Evolutionary conservation across 1,140 invertebrate species (phyloP).

Genomic region (Bombus waltoni): DNA sequence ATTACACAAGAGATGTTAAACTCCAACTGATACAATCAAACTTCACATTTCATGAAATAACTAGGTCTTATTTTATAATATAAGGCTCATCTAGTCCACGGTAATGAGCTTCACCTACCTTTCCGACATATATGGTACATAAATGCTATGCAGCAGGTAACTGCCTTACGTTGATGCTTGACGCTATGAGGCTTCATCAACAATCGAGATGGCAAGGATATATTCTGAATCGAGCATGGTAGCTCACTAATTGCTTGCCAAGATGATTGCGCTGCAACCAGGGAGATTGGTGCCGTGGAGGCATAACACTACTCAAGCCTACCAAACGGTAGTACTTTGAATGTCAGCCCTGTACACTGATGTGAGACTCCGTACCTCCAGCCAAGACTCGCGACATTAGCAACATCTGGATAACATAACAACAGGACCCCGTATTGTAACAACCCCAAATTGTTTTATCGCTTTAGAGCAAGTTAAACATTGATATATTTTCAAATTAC

Average conservation of each 20-base stretch:
- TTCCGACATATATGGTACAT: conserved; percentile 82
- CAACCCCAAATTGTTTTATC: conserved; percentile 67
- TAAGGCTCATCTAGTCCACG: conserved; percentile 62
- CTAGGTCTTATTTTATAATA: conserved; percentile 58
- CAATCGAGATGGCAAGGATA: conserved; percentile 78
- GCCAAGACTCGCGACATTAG: conserved; percentile 76
- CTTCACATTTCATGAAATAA: conserved; percentile 47
- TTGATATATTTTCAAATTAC: conserved; percentile 51
- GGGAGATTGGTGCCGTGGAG: conserved; percentile 75
- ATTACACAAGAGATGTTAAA: conserved; percentile 22
- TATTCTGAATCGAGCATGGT: conserved; percentile 78
- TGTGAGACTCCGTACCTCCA: conserved; percentile 76
- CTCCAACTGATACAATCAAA: conserved; percentile 37
- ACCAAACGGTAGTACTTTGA: conserved; percentile 80
- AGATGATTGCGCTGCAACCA: conserved; percentile 77
- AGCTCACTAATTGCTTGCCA: conserved; percentile 78
- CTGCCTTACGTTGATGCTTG: conserved; percentile 78
- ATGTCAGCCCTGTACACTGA: conserved; percentile 79
- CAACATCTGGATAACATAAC: conserved; percentile 80
- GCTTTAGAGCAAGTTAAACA: conserved; percentile 67
- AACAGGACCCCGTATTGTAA: conserved; percentile 74
- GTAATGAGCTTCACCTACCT: conserved; percentile 76
- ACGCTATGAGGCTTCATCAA: conserved; percentile 81
- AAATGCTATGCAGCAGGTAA: conserved; percentile 82
- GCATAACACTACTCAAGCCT: conserved; percentile 81